Evolutionary conservation across 2,888 invertebrate species (phyloP).

Genomic region (Ceratothoa steindachneri): DNA sequence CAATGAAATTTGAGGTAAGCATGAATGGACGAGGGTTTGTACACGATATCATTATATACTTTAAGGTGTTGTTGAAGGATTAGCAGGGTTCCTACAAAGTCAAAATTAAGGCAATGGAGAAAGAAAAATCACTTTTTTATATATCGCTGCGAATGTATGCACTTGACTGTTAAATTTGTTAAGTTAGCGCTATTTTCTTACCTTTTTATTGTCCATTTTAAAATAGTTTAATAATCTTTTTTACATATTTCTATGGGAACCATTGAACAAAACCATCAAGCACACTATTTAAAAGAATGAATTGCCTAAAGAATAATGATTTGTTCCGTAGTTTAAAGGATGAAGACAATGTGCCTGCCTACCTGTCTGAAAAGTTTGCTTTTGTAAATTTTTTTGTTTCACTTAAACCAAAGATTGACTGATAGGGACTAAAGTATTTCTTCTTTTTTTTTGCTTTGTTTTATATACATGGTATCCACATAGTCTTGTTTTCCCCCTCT

Average conservation of each 20-base stretch:
- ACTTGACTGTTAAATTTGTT: not conserved
- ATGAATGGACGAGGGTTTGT: not conserved
- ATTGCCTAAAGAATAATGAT: not conserved
- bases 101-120: slow-evolving; percentile 3
- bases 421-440: not conserved
- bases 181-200: not conserved
- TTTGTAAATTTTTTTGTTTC: too few relatives aligned
- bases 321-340: not conserved
- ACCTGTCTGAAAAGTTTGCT: too few relatives aligned
- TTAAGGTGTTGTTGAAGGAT: slow-evolving; percentile 7
- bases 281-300: too few relatives aligned
- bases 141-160: not conserved
- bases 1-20: not conserved
- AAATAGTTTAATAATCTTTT: not conserved
- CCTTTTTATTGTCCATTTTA: not conserved
- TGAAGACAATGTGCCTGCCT: too few relatives aligned
- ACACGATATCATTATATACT: not conserved
- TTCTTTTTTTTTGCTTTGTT: not conserved
- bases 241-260: not conserved
- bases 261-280: not conserved
- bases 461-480: not conserved
- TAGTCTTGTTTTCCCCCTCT: not conserved
- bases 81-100: slow-evolving; percentile 10
- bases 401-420: not conserved
- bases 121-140: not conserved